Percentiles rank a stretch among this genome's conserved stretches.
These are phyloP conservation scores for Propithecus coquereli DNA, from an alignment of 2,113 vertebrate genomes.

Conservation along the genomic window DNA sequence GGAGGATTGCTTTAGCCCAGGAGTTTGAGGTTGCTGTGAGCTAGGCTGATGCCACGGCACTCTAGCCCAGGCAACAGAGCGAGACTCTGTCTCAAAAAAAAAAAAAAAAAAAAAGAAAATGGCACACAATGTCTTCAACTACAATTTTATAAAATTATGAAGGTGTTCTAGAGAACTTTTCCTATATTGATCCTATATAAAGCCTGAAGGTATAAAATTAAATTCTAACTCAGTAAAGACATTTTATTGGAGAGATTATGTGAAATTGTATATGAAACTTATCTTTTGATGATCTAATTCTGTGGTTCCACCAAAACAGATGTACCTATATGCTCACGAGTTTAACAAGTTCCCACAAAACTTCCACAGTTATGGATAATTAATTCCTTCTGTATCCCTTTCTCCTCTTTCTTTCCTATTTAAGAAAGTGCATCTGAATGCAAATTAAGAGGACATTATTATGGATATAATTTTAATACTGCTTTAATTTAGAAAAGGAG, in stretches of 20 bases:
- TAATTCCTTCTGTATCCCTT: neutral
- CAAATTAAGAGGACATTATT: neutral
- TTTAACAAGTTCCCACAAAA: conserved; percentile 8
- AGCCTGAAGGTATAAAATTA: conserved; percentile 16
- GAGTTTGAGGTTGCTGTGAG: too few relatives aligned
- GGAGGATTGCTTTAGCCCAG: too few relatives aligned
- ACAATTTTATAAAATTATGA: conserved; percentile 9
- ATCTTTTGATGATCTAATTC: conserved; percentile 16
- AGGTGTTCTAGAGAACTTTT: neutral
- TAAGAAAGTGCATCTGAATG: neutral
- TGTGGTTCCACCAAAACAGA: conserved; percentile 18
- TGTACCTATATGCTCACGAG: neutral
- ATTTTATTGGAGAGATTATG: conserved; percentile 2
- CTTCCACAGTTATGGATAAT: neutral
- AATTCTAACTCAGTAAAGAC: neutral
- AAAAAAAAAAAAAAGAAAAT: too few relatives aligned
- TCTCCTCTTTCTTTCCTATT: neutral
- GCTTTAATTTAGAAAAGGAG: conserved; percentile 17
- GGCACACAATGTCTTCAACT: neutral
- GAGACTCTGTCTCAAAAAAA: too few relatives aligned
- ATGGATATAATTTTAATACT: neutral
- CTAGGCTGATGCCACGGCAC: too few relatives aligned
- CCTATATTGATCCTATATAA: neutral
- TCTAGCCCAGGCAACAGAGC: too few relatives aligned
- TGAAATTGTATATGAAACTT: neutral